phyloP scores from a whole-genome alignment of 2,113 vertebrate species.

The Neoarius graeffei region DNA sequence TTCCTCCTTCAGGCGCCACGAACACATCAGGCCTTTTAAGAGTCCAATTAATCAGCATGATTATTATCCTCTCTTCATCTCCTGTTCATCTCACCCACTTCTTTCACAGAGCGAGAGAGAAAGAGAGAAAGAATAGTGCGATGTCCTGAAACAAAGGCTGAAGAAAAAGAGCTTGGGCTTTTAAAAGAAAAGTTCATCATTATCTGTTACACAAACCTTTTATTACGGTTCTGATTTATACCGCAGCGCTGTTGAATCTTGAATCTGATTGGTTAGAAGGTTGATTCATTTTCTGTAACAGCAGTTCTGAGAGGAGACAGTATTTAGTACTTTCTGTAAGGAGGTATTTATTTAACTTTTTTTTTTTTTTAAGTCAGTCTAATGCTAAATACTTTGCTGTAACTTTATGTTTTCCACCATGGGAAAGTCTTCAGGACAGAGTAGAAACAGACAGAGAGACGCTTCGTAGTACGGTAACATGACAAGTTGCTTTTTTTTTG shows the following conservation, averaged over 20 bases:
- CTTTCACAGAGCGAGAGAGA: conserved; percentile 12
- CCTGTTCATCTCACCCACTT: conserved; percentile 8
- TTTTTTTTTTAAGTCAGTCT: background rate
- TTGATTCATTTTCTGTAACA: background rate
- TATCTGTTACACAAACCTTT: background rate
- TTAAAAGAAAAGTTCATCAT: background rate
- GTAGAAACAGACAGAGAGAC: background rate
- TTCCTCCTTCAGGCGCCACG: conserved; percentile 18
- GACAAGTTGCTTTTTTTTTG: background rate
- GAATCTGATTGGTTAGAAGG: background rate
- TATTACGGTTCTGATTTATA: background rate
- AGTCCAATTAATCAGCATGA: conserved; percentile 21
- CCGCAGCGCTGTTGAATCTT: background rate
- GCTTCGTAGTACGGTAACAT: background rate
- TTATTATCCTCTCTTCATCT: conserved; percentile 29
- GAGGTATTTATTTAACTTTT: background rate
- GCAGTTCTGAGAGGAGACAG: background rate
- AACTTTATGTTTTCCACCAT: background rate
- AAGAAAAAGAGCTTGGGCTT: background rate
- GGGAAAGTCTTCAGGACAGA: background rate
- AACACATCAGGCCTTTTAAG: conserved; percentile 43
- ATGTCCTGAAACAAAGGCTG: background rate
- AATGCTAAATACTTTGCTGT: background rate
- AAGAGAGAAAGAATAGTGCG: background rate
- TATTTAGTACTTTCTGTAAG: background rate